Base-by-base conservation (phyloP, 2,888 invertebrate species). In the Gymnoscelis rufifasciata region DNA sequence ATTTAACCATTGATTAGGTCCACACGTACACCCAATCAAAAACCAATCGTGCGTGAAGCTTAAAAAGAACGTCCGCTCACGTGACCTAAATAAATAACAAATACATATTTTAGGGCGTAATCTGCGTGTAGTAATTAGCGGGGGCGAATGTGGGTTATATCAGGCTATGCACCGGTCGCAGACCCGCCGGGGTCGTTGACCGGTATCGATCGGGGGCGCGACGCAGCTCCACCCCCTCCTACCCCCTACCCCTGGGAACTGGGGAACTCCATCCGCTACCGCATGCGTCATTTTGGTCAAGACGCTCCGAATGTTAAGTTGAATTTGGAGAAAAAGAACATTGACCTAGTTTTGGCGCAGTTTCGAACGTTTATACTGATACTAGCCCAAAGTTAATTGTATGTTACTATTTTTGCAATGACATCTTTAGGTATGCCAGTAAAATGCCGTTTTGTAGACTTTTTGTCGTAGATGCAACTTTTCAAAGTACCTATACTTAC, bases 121-220 rank as follows among this genome's bases (percentile, higher is more conserved):
- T 78, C 74, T 71, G 75, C 73, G 69, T 66, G 68, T 66, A 60
- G 74, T 78, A 82, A 84, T 83, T 84, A 81, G 78, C 74, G 66
- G 62, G 66, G 63, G 64, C 43, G 68, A 77, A 83, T 78, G 79
- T 83, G 75, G 81, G 82, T 82, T 83, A 83, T 74, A 75, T 69
- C 68, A 68, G 77, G 72, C 60, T 45, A 40, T 49, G 60, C 59
- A 70, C 67, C 76, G 75, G 71, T 78, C 76, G 74, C 69, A 70
- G 76, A 73, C 75, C 74, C 73, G 64, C 62, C 75, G 80, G 74
- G 87, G 83, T 87, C 86, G 76, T 80, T 78, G 86, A 76, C 86
- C 86, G 82, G 67, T 84, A 88, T 88, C 86, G 87, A 88, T 82
- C 87, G 78, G 67, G 78, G 62, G 78, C 72, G 76, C 74, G 73